These are phyloP conservation scores for Macrotus californicus DNA, from an alignment of 2,113 vertebrate species.

Conservation along the genomic window DNA sequence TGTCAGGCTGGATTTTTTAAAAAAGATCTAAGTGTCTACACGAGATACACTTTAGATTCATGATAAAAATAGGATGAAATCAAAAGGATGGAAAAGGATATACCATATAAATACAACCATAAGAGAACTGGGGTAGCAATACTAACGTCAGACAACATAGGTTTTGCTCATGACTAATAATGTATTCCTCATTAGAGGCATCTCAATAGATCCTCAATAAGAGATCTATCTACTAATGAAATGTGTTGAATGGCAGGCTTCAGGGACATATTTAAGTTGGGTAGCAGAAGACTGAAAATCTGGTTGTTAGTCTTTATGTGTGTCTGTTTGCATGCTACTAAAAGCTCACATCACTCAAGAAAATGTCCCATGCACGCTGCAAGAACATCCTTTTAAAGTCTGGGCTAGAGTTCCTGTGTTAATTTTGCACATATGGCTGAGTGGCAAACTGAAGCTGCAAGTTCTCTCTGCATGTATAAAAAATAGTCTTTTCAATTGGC, in stretches of 20 bases:
- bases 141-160: background rate
- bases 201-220: too few species aligned
- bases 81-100: background rate
- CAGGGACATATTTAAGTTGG: background rate
- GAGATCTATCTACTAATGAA: background rate
- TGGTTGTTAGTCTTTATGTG: background rate
- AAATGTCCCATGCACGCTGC: background rate
- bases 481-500: background rate
- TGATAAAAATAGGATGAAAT: background rate
- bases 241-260: background rate
- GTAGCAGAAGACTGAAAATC: background rate
- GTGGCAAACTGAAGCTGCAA: background rate
- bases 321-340: background rate
- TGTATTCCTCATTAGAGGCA: background rate
- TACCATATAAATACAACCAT: background rate
- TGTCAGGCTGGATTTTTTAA: background rate
- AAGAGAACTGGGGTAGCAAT: background rate
- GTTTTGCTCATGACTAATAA: background rate
- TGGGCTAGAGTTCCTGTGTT: background rate
- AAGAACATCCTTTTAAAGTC: background rate
- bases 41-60: background rate
- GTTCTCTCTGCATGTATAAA: background rate
- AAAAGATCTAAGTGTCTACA: background rate
- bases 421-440: background rate
- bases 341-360: background rate